Evolutionary conservation across 64 coral and sea anemone species (phyloP), one percentile per base, ranked within the genome.

Genomic region (Montipora cactus): DNA sequence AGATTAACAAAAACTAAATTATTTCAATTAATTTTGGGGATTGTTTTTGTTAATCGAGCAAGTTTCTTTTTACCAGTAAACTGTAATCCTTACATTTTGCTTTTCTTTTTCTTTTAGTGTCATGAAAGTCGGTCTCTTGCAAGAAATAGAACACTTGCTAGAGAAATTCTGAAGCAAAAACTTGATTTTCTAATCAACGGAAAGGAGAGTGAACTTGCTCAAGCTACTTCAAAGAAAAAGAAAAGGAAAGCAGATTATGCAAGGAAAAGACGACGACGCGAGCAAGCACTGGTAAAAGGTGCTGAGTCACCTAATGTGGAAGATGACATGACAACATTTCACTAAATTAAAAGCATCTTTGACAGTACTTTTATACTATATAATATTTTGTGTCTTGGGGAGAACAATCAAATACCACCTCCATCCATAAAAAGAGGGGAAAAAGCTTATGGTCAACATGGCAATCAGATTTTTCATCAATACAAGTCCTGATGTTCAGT

Each of bases 171-270:
- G 10, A 77, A 81, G 67, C 59, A 96, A 15, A 96, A 96, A 83
- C 89, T 99, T 45, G 98, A 99, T 87, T 90, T 92, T 53, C 84
- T 99, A 18, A 90, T 92, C 66, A 96, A 99, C 95, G 95, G 92
- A 48, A 92, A 96, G 21, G 89, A 99, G 6, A 99, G 98, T 92
- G 85, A 59, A 48, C 9, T 77, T 74, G 92, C 76, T 4, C 50
- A 92, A 88, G 79, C 84, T 46, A 83, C 88, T 45, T 92, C 64
- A 44, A 96, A 94, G 47, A 96, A 67, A 81, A 93, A 94, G 76
- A 99, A 99, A 90, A 84, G 88, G 81, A 99, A 99, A 95, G 88
- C 92, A 73, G 81, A 92, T 49, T 96, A 96, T 96, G 79, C 84
- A 37, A 96, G 98, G 77, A 99, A 95, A 92, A 76, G 98, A 80